Base-by-base conservation (phyloP, 2,888 invertebrate genomes). In the Apodemia mormo region DNA sequence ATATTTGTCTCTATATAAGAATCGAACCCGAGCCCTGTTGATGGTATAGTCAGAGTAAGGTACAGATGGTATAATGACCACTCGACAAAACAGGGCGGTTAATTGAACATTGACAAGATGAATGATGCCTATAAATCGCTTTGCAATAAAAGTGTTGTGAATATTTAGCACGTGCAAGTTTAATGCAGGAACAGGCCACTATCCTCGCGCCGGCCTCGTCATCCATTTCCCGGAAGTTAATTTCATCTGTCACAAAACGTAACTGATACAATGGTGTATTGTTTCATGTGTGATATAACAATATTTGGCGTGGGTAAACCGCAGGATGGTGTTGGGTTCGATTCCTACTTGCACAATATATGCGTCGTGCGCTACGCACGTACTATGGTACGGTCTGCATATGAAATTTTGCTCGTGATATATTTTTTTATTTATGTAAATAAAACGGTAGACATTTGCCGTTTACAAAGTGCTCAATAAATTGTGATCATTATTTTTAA, bases 311-410 rank as follows among this genome's bases (percentile, higher is more conserved):
- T 61, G 58, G 58, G 10, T 22, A 30, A 30, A 61, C 58, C 58
- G 58, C 58, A 61, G 30, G 58, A 56, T 67, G 67, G 67, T 58
- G 58, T 68, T 68, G 29, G 58, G 43, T 58, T 68, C 67, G 58
- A 58, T 68, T 61, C 43, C 67, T 14, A 40, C 29, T 68, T 68
- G 56, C 67, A 68, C 58, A 58, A 68, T 43, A 40, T 58, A 43
- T 37, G 67, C 30, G 67, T 40, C 56, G 29, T 33, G 33, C 33
- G 33, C 12, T 33, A 29, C 30, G 2, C 58, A 29, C 33, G 0
- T 0, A 9, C 43, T 43, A 14, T 49, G 10, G 58, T 61, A 33
- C 29, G 30, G 33, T 33, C 33, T 30, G 33, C 58, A 49, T 49
- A 49, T 12, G 10, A 5, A 45, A 45, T 2, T 2, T 45, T 12